Evolutionary conservation across 2,888 invertebrate species (phyloP).

Genomic region (Drosophila buzzatii): DNA sequence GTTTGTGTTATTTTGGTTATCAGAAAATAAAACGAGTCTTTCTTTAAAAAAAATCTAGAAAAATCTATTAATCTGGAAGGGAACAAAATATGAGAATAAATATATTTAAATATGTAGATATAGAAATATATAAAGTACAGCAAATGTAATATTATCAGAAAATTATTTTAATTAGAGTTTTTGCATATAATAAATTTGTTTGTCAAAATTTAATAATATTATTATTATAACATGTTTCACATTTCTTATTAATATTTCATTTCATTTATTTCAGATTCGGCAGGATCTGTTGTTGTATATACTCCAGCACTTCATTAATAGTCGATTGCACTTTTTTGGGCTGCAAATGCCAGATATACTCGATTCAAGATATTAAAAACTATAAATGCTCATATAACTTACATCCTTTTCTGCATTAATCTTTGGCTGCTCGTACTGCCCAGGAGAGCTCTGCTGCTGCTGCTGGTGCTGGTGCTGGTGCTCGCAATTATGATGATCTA

Average conservation of each 20-base stretch:
- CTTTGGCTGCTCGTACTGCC: background rate
- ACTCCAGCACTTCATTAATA: constrained; percentile 75
- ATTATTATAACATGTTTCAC: background rate
- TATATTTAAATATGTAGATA: background rate
- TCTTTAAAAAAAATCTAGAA: background rate
- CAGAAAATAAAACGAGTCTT: constrained; percentile 38
- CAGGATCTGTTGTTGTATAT: constrained; percentile 72
- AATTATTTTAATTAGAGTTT: background rate
- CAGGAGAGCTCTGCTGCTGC: background rate
- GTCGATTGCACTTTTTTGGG: constrained; percentile 62
- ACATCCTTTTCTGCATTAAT: constrained; percentile 51
- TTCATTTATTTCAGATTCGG: constrained; percentile 64
- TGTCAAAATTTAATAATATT: background rate
- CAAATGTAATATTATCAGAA: background rate
- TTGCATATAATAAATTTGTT: background rate
- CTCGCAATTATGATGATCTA: constrained; percentile 5
- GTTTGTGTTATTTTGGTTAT: constrained; percentile 18
- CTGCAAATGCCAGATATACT: constrained; percentile 39
- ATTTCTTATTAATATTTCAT: background rate
- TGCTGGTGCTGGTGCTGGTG: constrained; percentile 3
- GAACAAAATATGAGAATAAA: background rate
- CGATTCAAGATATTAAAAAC: background rate
- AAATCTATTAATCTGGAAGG: background rate
- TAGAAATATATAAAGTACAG: background rate
- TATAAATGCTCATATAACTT: constrained; percentile 20